A percentile compares a stretch with the other conserved stretches of the same genome.
These are phyloP conservation scores for Ctenopoma multispine DNA, from an alignment of 2,797 vertebrate genomes.

Conservation along the genomic window DNA sequence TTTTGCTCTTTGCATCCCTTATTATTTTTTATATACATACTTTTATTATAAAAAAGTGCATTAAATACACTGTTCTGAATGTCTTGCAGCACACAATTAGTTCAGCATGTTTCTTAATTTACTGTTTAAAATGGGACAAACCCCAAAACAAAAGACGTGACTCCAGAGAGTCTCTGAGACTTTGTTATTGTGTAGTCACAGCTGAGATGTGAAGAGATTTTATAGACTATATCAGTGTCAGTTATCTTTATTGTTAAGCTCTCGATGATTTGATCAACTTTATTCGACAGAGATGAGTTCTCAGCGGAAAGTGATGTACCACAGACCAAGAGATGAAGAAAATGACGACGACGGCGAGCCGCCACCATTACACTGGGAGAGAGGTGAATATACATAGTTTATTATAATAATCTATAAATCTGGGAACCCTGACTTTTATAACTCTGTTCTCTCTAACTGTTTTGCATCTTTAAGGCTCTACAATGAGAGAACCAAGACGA, in stretches of 20 bases:
- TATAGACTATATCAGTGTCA: not conserved
- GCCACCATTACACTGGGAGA: constrained; percentile 68
- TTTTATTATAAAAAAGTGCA: no score
- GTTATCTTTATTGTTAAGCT: not conserved
- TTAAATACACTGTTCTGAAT: not conserved
- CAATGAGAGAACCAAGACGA: constrained; percentile 63
- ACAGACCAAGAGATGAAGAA: constrained; percentile 68
- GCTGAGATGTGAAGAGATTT: no score
- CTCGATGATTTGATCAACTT: not conserved
- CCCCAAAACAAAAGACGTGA: no score
- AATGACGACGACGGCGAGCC: constrained; percentile 60
- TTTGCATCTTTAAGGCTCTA: constrained; percentile 44
- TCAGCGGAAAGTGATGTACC: constrained; percentile 73
- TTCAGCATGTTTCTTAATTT: no score
- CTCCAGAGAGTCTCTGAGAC: no score
- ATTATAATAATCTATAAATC: not conserved
- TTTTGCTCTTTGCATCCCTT: no score
- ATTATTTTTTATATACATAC: no score
- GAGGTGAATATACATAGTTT: constrained; percentile 55
- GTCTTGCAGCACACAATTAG: no score
- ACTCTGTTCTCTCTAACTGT: accelerated
- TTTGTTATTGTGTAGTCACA: no score
- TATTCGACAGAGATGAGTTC: constrained; percentile 54
- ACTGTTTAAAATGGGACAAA: no score
- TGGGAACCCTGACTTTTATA: no score